Evolutionary conservation across 2,888 invertebrate genomes (phyloP).

Genomic region (Ectropis crepuscularia): DNA sequence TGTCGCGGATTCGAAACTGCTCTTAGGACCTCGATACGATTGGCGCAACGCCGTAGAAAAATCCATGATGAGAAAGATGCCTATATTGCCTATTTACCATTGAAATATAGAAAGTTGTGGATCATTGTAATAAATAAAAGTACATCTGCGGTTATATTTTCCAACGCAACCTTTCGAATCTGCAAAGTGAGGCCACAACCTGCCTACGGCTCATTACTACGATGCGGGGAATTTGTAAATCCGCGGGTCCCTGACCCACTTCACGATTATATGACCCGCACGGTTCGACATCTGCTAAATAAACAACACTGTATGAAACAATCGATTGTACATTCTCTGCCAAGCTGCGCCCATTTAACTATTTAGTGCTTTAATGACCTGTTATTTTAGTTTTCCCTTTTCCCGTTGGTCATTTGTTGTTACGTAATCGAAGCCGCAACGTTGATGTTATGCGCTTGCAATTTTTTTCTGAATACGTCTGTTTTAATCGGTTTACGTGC

Average conservation of each 20-base stretch:
- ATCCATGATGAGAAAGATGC: too few species aligned
- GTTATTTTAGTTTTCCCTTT: slow-evolving; percentile 20
- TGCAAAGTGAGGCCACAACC: slow-evolving; percentile 14
- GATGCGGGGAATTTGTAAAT: slow-evolving; percentile 29
- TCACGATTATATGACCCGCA: slow-evolving; percentile 56
- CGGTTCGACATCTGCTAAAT: slow-evolving; percentile 47
- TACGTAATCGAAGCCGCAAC: too few species aligned
- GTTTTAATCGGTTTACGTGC: too few species aligned
- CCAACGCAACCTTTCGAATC: slow-evolving; percentile 16
- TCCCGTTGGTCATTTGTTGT: neutral
- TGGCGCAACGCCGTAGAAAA: too few species aligned
- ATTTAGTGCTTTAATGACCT: slow-evolving; percentile 46
- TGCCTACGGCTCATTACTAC: slow-evolving; percentile 25
- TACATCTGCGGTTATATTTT: slow-evolving; percentile 5
- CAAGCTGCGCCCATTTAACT: slow-evolving; percentile 56
- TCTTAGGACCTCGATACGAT: too few species aligned
- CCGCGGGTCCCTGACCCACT: slow-evolving; percentile 52
- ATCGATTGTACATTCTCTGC: slow-evolving; percentile 49
- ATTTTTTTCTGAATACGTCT: too few species aligned
- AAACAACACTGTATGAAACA: slow-evolving; percentile 51
- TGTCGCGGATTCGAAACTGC: too few species aligned
- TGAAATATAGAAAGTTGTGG: too few species aligned
- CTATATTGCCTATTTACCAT: too few species aligned
- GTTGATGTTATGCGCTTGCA: too few species aligned
- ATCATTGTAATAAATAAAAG: neutral